These are phyloP conservation scores for Sebastes taczanowskii DNA, from an alignment of 2,797 vertebrate species.

Conservation along the genomic window DNA sequence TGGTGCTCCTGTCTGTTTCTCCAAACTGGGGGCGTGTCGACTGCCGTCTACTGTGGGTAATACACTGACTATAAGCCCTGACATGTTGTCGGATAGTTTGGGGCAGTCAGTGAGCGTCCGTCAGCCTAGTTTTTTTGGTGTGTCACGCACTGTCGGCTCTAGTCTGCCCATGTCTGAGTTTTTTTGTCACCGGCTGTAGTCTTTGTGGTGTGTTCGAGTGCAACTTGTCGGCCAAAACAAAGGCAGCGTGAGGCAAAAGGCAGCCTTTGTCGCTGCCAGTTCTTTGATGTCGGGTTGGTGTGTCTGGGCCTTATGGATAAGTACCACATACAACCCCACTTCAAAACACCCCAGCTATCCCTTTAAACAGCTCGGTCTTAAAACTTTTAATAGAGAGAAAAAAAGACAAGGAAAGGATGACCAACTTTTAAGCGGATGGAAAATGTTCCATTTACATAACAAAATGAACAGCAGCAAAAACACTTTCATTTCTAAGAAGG, in stretches of 20 bases:
- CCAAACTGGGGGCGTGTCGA: neutral
- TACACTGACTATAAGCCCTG: neutral
- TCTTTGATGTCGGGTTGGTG: neutral
- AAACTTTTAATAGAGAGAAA: slow-evolving; percentile 3
- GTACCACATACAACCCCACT: neutral
- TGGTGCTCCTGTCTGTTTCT: neutral
- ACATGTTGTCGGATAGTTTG: neutral
- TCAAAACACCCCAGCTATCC: neutral
- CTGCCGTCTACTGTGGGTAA: neutral
- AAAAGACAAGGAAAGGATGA: neutral
- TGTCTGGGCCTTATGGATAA: neutral
- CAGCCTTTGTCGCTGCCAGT: neutral
- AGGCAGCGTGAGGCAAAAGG: neutral
- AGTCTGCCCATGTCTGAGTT: too few species aligned
- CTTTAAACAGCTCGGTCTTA: neutral
- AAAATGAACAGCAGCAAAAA: slow-evolving; percentile 14
- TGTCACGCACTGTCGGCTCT: too few species aligned
- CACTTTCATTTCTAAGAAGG: neutral
- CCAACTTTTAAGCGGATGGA: slow-evolving; percentile 15
- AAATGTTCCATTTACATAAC: slow-evolving; percentile 41
- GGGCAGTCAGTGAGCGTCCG: too few species aligned
- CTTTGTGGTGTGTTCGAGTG: neutral
- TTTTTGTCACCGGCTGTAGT: neutral
- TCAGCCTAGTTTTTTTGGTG: too few species aligned
- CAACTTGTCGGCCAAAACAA: neutral